These are phyloP conservation scores for Phoxinus phoxinus DNA, from an alignment of 2,113 vertebrate species.

Conservation along the genomic window DNA sequence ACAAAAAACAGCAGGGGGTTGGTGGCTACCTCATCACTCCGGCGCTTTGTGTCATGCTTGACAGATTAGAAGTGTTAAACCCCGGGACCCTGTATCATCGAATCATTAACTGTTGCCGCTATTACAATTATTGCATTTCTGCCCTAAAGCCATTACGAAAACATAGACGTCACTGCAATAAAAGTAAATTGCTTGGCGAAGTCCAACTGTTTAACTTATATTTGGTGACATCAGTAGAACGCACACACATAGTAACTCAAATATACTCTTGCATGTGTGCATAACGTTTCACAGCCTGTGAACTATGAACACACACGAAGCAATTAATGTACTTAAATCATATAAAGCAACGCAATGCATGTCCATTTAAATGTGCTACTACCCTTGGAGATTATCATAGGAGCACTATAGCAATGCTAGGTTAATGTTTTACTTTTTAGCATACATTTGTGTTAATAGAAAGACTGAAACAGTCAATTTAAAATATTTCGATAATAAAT, in stretches of 20 bases:
- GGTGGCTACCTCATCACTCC: constrained; percentile 46
- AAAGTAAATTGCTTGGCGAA: constrained; percentile 46
- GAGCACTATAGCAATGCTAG: not conserved
- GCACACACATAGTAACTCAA: constrained; percentile 31
- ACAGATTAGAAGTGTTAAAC: constrained; percentile 50
- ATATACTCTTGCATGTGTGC: constrained; percentile 22
- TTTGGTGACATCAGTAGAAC: constrained; percentile 46
- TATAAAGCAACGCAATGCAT: not conserved
- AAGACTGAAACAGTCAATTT: not conserved
- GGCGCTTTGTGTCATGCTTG: constrained; percentile 53
- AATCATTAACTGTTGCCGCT: constrained; percentile 47
- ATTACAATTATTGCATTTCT: constrained; percentile 9
- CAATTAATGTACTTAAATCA: not conserved
- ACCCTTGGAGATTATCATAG: not conserved
- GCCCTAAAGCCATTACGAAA: constrained; percentile 18
- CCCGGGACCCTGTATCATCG: constrained; percentile 27
- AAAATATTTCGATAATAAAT: not conserved
- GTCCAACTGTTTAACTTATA: constrained; percentile 50
- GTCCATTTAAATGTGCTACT: not conserved
- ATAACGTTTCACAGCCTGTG: constrained; percentile 18
- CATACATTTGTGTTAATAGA: not conserved
- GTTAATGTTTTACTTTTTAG: not conserved
- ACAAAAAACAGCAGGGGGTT: constrained; percentile 51
- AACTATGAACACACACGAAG: constrained; percentile 29
- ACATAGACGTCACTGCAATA: constrained; percentile 6